phyloP scores from a whole-genome alignment of 2,113 vertebrate species.

The Acrocephalus arundinaceus region DNA sequence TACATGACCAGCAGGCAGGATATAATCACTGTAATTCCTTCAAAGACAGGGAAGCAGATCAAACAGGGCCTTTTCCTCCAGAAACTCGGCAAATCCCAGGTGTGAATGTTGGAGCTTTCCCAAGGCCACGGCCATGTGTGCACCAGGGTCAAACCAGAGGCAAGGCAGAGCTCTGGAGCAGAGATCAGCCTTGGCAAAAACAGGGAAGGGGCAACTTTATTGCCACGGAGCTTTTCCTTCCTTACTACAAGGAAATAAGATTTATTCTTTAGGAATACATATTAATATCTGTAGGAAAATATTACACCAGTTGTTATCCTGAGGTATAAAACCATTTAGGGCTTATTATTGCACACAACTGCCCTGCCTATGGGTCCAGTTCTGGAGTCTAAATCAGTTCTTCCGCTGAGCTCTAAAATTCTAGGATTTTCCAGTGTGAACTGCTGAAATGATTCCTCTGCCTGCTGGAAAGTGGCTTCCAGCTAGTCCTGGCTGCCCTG shows the following conservation, averaged over 20 bases:
- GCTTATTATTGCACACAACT: neutral
- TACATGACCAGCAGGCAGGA: neutral
- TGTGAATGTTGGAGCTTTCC: neutral
- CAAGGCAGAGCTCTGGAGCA: neutral
- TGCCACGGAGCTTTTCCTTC: neutral
- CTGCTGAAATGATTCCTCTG: too few relatives aligned
- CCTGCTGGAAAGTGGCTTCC: too few relatives aligned
- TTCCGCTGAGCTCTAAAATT: neutral
- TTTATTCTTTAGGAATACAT: neutral
- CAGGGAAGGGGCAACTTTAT: neutral
- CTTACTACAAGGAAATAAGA: neutral
- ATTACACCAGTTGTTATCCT: neutral
- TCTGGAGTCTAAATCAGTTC: neutral
- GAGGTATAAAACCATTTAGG: neutral
- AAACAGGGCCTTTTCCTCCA: neutral
- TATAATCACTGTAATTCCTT: conserved; percentile 15
- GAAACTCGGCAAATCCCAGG: neutral
- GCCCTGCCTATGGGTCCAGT: neutral
- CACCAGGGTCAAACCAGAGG: neutral
- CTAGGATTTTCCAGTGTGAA: neutral
- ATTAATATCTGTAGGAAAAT: neutral
- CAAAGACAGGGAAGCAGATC: neutral
- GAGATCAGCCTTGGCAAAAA: neutral
- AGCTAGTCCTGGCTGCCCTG: too few relatives aligned
- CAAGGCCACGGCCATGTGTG: neutral